Evolutionary conservation across 1,140 invertebrate species (phyloP), one percentile per base, ranked within the genome.

Genomic region (Eriosoma lanigerum): DNA sequence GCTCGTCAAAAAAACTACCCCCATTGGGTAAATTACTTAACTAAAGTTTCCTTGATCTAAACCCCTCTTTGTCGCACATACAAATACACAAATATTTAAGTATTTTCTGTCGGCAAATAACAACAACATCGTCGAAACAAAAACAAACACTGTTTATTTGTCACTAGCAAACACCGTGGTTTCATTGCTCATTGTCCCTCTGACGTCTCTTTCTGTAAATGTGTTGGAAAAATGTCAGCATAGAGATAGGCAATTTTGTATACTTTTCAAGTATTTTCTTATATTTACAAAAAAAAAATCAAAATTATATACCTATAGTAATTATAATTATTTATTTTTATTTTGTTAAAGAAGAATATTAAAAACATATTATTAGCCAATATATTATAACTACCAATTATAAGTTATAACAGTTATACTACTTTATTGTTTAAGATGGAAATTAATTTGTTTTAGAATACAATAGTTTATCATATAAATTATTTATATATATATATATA

Each of bases 11-110:
- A 76, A 76, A 1, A 26, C 73, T 24, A 76, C 73, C 54, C 73
- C 54, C 54, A 76, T 76, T 15, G 73, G 54, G 54, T 32, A 58
- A 76, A 76, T 76, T 76, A 76, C 73, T 76, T 76, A 76, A 15
- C 73, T 56, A 8, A 76, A n/a, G 54, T 56, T 56, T 54, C 38
- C 52, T 54, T 56, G 50, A 73, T 73, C 70, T 52, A 29, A 72
- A 72, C 32, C 10, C 46, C 32, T n/a, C 50, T 73, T 26, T 54
- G 48, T 29, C 50, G 21, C 62, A 21, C 38, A 44, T 19, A 66
- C 38, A 66, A 32, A 62, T 21, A 46, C 64, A 66, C 64, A 68
- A 48, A 26, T 48, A 48, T 26, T 44, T 48, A 48, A 48, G 38
- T 68, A 48, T 68, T 68, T 68, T 68, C 38, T 68, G 64, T n/a